Conservation (phyloP, 2,888 invertebrate species). For the Ditula angustiorana region DNA sequence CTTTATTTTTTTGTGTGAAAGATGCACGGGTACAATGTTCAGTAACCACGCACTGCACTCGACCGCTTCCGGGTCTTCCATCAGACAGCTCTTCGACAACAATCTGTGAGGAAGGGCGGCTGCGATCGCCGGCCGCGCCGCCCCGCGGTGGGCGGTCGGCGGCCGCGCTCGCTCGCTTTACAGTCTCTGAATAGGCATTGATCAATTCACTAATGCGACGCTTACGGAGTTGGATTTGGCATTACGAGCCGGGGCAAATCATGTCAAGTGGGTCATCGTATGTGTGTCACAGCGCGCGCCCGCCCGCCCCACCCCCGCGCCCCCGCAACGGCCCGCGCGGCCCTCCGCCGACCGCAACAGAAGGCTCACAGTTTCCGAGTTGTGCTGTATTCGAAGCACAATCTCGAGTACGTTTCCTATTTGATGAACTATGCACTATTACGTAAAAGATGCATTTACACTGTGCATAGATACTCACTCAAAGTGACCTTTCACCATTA, state of each 20-base stretch:
- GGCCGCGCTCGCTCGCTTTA: no score
- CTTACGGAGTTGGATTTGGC: neutral
- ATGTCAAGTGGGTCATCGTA: conserved; percentile 9
- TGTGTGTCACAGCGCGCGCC: conserved; percentile 2
- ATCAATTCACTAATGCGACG: neutral
- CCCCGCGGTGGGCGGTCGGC: no score
- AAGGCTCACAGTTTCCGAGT: neutral
- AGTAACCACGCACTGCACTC: conserved; percentile 4
- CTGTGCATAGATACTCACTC: neutral
- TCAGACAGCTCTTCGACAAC: neutral
- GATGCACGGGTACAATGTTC: neutral
- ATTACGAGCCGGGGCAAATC: neutral
- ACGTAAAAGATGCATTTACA: neutral
- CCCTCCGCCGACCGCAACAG: neutral
- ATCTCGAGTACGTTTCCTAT: neutral
- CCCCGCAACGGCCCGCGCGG: no score
- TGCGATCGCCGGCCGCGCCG: neutral
- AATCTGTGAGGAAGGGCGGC: neutral
- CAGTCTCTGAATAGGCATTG: no score
- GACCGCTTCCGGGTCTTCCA: neutral
- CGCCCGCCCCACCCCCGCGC: no score
- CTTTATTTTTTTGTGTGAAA: neutral
- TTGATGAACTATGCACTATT: neutral
- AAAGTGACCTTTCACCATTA: neutral
- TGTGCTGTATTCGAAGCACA: neutral